Evolutionary conservation across 1,140 invertebrate genomes (phyloP), one percentile per base, ranked within the genome.

Genomic region (Drosophila tsacasi): DNA sequence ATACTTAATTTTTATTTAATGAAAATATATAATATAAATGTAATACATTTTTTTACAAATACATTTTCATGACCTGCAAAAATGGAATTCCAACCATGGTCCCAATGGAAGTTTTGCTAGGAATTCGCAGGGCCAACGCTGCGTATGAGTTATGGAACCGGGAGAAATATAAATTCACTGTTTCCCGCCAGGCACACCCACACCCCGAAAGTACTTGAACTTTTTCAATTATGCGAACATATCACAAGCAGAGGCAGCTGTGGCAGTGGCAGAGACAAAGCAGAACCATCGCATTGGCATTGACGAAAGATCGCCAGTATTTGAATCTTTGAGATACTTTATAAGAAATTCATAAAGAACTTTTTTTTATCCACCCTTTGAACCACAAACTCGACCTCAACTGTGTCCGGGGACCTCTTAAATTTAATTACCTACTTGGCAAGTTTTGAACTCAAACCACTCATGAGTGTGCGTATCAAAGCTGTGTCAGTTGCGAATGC

Each of bases 221-320:
- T 87, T 87, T 87, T 87, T 89, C 81, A 87, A 89, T 87, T 87
- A 87, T 67, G 49, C 65, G 50, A 44, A 76, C 60, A 71, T 72
- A 76, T 83, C 79, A 83, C 47, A 63, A 76, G 54, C 79, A 79
- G 66, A 25, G 21, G 44, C 59, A 61, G 54, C 25, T 50, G 39
- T 50, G 23, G 35, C 44, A 64, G 40, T 17, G 58, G 13, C 50
- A 27, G 25, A 59, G 30, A 59, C 37, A 49, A 54, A 65, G 23
- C 52, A 44, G 39, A 25, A 12, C 15, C 19, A 10, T 10, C n/a
- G 21, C 64, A 58, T 40, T 63, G 74, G 62, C 58, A 76, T 78
- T 78, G 76, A 71, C 52, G 64, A 63, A 58, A 63, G 19, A 46
- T 66, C 17, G 47, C 17, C 21, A 21, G 42, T 44, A 2, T 44